Conservation (phyloP, 2,888 invertebrate species). For the Lymantria dispar region DNA sequence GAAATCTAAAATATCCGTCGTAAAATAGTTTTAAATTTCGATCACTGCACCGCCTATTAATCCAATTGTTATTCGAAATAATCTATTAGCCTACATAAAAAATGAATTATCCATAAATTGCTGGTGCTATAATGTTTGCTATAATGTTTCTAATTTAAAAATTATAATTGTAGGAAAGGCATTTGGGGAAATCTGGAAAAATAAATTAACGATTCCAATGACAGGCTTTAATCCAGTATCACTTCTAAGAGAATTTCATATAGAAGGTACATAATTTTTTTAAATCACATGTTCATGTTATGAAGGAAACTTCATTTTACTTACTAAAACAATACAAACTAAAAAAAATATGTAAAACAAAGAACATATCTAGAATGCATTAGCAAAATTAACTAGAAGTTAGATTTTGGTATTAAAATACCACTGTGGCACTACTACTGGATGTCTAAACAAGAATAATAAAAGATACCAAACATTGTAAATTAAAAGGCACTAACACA, state of each 20-base stretch:
- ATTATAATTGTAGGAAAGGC: too few relatives aligned
- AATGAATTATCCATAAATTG: too few relatives aligned
- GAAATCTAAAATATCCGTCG: too few relatives aligned
- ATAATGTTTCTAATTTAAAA: too few relatives aligned
- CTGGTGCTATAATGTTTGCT: too few relatives aligned
- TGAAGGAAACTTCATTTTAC: constrained; percentile 42
- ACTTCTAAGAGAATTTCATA: constrained; percentile 65
- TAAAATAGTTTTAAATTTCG: too few relatives aligned
- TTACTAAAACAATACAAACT: constrained; percentile 54
- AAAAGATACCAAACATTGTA: constrained; percentile 49
- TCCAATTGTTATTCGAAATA: too few relatives aligned
- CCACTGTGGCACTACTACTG: constrained; percentile 52
- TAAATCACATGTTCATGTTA: constrained; percentile 54
- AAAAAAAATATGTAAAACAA: constrained; percentile 57
- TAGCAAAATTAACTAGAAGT: constrained; percentile 60
- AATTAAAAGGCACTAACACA: constrained; percentile 71
- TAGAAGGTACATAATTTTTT: constrained; percentile 62
- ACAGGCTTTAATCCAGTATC: constrained; percentile 76
- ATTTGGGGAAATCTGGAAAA: constrained; percentile 20
- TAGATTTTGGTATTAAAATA: constrained; percentile 48
- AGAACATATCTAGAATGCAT: constrained; percentile 53
- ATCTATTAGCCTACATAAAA: too few relatives aligned
- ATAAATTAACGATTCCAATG: constrained; percentile 50
- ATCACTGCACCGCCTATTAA: too few relatives aligned
- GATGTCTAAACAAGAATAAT: constrained; percentile 48